phyloP scores from a whole-genome alignment of 2,113 vertebrate species.

The Hymenochirus boettgeri region DNA sequence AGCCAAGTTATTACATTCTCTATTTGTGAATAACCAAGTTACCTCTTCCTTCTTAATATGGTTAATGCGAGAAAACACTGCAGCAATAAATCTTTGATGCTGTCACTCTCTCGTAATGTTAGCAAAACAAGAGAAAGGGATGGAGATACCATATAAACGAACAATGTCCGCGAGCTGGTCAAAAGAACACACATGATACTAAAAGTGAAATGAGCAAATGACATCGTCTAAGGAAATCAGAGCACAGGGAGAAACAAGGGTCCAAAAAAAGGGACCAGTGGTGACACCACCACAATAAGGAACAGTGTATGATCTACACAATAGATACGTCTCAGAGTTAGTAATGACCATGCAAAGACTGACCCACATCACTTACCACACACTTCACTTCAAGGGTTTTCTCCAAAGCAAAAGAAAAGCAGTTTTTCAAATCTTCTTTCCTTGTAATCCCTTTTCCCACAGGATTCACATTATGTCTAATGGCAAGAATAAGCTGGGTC shows the following conservation, averaged over 20 bases:
- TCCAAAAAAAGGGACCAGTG: no score
- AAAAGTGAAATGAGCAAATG: no score
- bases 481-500: constrained; percentile 52
- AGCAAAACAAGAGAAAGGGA: constrained; percentile 69
- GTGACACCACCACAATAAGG: no score
- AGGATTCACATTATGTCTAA: constrained; percentile 68
- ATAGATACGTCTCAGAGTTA: no score
- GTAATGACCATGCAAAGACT: no score
- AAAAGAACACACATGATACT: not conserved
- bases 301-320: no score
- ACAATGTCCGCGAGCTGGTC: constrained; percentile 73
- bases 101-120: constrained; percentile 70
- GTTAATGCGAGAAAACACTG: constrained; percentile 71
- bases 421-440: constrained; percentile 76
- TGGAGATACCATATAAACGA: constrained; percentile 76
- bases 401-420: constrained; percentile 70
- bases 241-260: no score
- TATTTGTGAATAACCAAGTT: no score
- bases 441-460: constrained; percentile 80
- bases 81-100: constrained; percentile 75
- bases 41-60: constrained; percentile 83
- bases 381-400: constrained; percentile 71
- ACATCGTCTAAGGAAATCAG: no score
- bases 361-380: constrained; percentile 67
- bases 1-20: no score